These are phyloP conservation scores for Stenopsyche tienmushanensis DNA, from an alignment of 1,140 invertebrate species.

Conservation along the genomic window DNA sequence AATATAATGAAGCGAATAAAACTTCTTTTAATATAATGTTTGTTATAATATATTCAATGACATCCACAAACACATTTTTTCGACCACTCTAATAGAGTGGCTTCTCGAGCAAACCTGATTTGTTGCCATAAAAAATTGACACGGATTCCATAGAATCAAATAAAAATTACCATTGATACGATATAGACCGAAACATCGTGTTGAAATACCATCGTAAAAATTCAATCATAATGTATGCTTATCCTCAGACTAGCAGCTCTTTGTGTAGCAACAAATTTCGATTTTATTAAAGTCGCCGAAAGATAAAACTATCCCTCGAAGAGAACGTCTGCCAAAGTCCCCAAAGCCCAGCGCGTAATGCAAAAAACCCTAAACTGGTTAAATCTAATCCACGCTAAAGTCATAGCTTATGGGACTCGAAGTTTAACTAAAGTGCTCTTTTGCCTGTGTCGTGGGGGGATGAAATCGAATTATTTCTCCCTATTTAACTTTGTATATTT, in stretches of 20 bases:
- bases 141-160: too few relatives aligned
- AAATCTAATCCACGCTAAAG: constrained; percentile 39
- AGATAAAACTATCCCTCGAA: constrained; percentile 17
- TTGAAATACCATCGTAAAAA: too few relatives aligned
- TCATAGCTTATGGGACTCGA: constrained; percentile 30
- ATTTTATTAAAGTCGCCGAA: background rate
- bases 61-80: too few relatives aligned
- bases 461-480: constrained; percentile 42
- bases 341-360: constrained; percentile 27
- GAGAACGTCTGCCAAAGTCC: background rate
- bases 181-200: too few relatives aligned
- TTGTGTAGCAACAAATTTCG: constrained; percentile 1
- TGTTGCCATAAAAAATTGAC: too few relatives aligned
- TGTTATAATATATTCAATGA: too few relatives aligned
- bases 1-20: too few relatives aligned
- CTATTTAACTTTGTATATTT: constrained; percentile 43
- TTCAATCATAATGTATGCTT: too few relatives aligned
- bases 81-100: too few relatives aligned
- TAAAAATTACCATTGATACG: too few relatives aligned
- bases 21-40: too few relatives aligned
- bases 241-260: background rate
- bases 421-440: constrained; percentile 34
- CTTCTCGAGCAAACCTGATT: too few relatives aligned
- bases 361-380: constrained; percentile 42
- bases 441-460: constrained; percentile 1